Conservation (phyloP, 2,113 vertebrate species). For the Aptenodytes patagonicus region DNA sequence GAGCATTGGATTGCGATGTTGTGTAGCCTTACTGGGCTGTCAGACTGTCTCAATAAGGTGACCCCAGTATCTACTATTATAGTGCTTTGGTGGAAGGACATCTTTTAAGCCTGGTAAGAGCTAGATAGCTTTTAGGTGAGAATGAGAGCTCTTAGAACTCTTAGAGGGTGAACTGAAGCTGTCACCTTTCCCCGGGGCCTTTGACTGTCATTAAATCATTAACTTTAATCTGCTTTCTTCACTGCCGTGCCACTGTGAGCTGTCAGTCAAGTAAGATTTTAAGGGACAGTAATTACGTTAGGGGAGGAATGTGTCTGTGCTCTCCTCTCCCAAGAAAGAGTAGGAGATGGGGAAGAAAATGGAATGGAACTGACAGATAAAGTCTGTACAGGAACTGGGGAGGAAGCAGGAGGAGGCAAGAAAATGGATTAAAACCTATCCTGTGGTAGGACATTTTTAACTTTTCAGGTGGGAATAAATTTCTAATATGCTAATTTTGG, state of each 20-base stretch:
- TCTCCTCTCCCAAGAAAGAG: neutral
- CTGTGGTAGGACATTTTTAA: neutral
- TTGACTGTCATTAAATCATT: neutral
- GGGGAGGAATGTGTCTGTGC: neutral
- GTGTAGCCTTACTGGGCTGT: neutral
- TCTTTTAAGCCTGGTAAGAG: neutral
- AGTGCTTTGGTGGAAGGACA: neutral
- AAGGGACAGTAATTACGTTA: neutral
- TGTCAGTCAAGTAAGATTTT: neutral
- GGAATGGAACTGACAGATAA: neutral
- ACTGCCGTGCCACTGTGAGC: neutral
- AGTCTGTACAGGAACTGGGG: neutral
- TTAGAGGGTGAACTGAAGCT: neutral
- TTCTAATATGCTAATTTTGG: neutral
- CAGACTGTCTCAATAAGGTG: no score
- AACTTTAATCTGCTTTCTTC: neutral
- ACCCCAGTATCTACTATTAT: no score
- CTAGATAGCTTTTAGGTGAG: neutral
- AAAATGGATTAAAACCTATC: neutral
- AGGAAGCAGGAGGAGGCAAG: neutral
- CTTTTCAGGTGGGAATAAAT: neutral
- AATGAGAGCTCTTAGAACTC: neutral
- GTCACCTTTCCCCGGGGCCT: neutral
- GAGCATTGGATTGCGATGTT: neutral
- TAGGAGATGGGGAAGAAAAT: neutral